phyloP scores from a whole-genome alignment of 2,113 vertebrate genomes.

The Paracyprichromis sp. region DNA sequence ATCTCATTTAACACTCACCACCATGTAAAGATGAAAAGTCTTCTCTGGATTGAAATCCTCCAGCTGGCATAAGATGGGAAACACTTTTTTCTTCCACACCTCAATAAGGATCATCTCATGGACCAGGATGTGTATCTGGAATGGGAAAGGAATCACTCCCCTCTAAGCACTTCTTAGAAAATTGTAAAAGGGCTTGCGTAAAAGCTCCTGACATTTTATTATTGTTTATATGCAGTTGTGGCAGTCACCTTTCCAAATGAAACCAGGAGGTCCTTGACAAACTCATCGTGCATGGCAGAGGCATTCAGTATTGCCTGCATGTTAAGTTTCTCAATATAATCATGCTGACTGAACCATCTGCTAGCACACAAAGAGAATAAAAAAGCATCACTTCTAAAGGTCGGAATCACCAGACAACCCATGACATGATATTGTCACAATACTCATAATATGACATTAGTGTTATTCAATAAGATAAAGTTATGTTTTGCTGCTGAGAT shows the following conservation, averaged over 20 bases:
- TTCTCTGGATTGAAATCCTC: conserved; percentile 86
- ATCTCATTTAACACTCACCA: conserved; percentile 75
- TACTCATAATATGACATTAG: neutral
- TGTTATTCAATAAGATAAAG: neutral
- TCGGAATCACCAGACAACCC: neutral
- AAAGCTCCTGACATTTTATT: neutral
- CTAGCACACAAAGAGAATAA: neutral
- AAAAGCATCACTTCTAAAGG: neutral
- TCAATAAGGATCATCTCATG: conserved; percentile 85
- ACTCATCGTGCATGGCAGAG: conserved; percentile 76
- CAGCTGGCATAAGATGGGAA: conserved; percentile 82
- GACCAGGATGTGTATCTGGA: conserved; percentile 80
- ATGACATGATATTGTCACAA: neutral
- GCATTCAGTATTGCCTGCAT: conserved; percentile 89
- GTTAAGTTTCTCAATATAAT: conserved; percentile 88
- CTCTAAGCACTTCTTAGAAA: neutral
- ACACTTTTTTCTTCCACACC: conserved; percentile 92
- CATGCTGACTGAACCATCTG: conserved; percentile 91
- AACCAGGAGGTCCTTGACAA: conserved; percentile 83
- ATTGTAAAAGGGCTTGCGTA: neutral
- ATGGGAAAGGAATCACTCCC: neutral
- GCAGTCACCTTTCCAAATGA: conserved; percentile 79
- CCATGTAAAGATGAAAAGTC: conserved; percentile 88
- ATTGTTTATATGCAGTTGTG: neutral
- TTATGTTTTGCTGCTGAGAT: neutral